Evolutionary conservation across 2,113 vertebrate species (phyloP), one percentile per base, ranked within the genome.

Genomic region (Anhinga rufa): DNA sequence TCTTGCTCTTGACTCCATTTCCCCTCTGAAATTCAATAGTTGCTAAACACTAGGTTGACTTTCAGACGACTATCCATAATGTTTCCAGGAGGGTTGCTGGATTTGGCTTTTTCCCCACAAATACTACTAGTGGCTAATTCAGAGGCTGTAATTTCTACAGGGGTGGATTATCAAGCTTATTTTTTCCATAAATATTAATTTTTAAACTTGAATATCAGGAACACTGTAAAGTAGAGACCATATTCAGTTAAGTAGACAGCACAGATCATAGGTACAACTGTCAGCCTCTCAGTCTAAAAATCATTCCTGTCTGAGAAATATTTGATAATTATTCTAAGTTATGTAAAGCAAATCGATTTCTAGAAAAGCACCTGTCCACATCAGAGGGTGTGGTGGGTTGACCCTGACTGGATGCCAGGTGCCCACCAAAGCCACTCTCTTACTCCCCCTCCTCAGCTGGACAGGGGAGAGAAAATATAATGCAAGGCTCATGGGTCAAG

Each of bases 401-500:
- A 78, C 14, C 14, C 31, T 57, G 20, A 20, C 61, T 55, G 25
- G 54, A 83, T 1, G 1, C 7, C 29, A 64, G 8, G 8, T 38
- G 12, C 19, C 44, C 16, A 61, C 9, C 10, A 40, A 29, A 34
- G 16, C 9, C 2, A 1, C 11, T 32, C 26, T 52, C 18, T 28
- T 15, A 12, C 14, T 42, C 20, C 25, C 15, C 9, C 7, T 32
- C 51, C n/a, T 57, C 26, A 20, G 5, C 7, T 44, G 8, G 34
- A 54, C 22, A 57, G 12, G 38, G 38, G 38, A 40, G 38, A 40
- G 38, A 40, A 40, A 40, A 40, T 6, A 20, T 1, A 4, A 40
- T 1, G 1, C 52, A 36, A 69, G 29, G 17, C 17, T 55, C 2
- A 0, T 36, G 17, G 10, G 19, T 31, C 2, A 1, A 76, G 28